Base-by-base conservation (phyloP, 2,113 vertebrate genomes). In the Trematomus loennbergii region DNA sequence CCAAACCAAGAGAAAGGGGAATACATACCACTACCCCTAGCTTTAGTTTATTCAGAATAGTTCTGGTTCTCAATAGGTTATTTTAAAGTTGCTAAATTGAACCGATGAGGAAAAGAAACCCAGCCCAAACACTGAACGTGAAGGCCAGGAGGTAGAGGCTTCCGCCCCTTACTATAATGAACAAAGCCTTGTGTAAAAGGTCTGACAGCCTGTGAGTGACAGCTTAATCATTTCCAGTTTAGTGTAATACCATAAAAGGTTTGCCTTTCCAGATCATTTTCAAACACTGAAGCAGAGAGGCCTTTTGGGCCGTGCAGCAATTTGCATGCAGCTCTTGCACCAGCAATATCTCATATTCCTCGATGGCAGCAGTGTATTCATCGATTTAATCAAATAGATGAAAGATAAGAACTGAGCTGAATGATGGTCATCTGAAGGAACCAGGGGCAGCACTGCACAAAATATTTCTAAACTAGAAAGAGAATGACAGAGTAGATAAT, bases 211-310 rank as follows among this genome's bases (percentile, higher is more conserved):
- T 53, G 54, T 82, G 87, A 91, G 81, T 82, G 85, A 90, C 89
- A 86, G 83, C 65, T 87, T 86, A 65, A 87, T 86, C 17, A 84
- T 86, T 85, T 78, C 63, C 72, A 84, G 85, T 74, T 86, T 57
- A 79, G 79, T 63, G 70, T 81, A 79, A 89, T 69, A 64, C 33
- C 72, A 79, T 82, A 57, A 89, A 89, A 87, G 81, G 68, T 79
- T 87, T 79, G 45, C 65, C 78, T 81, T 79, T 69, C 17, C 66
- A 80, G 64, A 89, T 69, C 2, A 71, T 65, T 75, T 73, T 70
- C 67, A 75, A 88, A 87, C 79, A 72, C 25, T 16, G 75, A 82
- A 60, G 75, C 80, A 36, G 55, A 85, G 71, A 78, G 61, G 53
- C 64, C 84, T 87, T 16, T 52, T 29, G 54, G 75, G 65, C 57